Percentiles rank a stretch among this genome's conserved stretches.
Evolutionary conservation across 37 sponge, comb jelly and placozoan genomes (phyloP).

Genomic region (Crambe crambe): DNA sequence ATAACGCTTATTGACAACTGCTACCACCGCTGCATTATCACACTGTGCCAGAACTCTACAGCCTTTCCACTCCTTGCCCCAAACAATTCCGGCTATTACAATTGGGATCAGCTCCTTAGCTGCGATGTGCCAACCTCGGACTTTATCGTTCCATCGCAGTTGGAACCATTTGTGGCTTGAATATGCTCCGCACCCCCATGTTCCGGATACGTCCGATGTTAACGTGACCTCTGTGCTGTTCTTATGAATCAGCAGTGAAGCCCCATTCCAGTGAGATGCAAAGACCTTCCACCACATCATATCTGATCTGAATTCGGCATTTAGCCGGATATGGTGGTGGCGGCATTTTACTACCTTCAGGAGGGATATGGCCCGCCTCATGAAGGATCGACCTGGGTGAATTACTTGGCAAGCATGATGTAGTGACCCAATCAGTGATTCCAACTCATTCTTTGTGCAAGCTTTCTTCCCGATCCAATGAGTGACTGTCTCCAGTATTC

Average conservation of each 20-base stretch:
- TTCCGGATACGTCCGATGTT: conserved; percentile 51
- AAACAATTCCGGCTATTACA: conserved; percentile 29
- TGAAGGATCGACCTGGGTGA: too few relatives aligned
- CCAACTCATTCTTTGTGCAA: too few relatives aligned
- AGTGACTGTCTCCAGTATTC: background rate
- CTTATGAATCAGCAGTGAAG: background rate
- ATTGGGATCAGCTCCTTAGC: too few relatives aligned
- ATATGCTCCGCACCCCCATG: conserved; percentile 64
- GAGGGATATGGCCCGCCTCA: too few relatives aligned
- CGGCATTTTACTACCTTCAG: too few relatives aligned
- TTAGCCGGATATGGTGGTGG: too few relatives aligned
- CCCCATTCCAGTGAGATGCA: conserved; percentile 52
- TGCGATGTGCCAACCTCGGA: conserved; percentile 11
- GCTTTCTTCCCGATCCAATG: conserved; percentile 9
- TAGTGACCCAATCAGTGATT: too few relatives aligned
- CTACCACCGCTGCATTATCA: too few relatives aligned
- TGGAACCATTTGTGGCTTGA: conserved; percentile 32
- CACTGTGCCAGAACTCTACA: background rate
- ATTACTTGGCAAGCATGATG: too few relatives aligned
- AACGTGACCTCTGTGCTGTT: background rate
- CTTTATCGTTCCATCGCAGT: conserved; percentile 10
- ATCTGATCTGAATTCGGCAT: too few relatives aligned
- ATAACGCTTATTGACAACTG: background rate
- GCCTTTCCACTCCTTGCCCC: conserved; percentile 22
- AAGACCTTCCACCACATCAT: conserved; percentile 59